Conservation (phyloP, 2,113 vertebrate species). For the Ranitomeya variabilis region DNA sequence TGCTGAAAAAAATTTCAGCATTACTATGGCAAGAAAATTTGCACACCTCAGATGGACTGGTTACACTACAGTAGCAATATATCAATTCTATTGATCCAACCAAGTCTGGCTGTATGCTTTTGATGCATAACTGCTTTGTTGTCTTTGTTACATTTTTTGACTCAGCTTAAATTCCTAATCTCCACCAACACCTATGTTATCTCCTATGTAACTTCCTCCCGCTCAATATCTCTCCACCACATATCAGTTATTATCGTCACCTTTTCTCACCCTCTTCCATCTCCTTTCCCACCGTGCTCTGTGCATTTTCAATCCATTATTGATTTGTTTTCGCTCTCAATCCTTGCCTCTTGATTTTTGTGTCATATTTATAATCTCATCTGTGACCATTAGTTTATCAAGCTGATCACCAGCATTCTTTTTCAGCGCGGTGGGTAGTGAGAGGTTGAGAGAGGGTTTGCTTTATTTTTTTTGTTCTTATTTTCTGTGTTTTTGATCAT, state of each 20-base stretch:
- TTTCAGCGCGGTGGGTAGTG: not conserved
- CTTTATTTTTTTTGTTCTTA: not conserved
- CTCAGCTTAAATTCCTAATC: not conserved
- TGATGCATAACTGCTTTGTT: not conserved
- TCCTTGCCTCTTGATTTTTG: not conserved
- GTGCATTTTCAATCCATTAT: constrained; percentile 4
- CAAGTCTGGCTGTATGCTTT: too few relatives aligned
- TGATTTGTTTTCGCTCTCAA: constrained; percentile 39
- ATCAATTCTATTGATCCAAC: too few relatives aligned
- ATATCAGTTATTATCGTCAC: not conserved
- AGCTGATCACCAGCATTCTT: not conserved
- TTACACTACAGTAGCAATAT: too few relatives aligned
- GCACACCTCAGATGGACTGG: too few relatives aligned
- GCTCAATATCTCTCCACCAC: not conserved
- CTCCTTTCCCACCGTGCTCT: not conserved
- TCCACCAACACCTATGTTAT: not conserved
- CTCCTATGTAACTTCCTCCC: not conserved
- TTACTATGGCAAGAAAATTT: too few relatives aligned
- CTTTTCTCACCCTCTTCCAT: not conserved
- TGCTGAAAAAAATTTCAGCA: too few relatives aligned
- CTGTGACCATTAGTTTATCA: not conserved
- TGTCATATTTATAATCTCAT: constrained; percentile 18
- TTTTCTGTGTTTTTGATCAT: not conserved
- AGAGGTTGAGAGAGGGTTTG: not conserved
- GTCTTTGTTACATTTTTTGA: not conserved